Base-by-base conservation (phyloP, 2,888 invertebrate species). In the Yponomeuta plumbellus region DNA sequence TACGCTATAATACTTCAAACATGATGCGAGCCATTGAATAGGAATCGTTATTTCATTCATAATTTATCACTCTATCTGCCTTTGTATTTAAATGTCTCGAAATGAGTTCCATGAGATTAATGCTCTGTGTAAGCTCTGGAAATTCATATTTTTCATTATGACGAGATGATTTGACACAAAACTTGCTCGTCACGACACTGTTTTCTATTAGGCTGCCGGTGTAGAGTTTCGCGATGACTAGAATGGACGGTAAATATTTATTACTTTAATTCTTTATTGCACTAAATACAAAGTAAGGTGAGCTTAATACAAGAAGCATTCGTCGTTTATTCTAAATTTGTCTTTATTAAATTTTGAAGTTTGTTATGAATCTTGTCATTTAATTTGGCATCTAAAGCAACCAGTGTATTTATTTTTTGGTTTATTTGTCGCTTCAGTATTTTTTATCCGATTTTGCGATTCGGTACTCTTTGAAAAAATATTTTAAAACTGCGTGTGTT, bases 61-160 rank as follows among this genome's bases (percentile, higher is more conserved):
- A 85, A 88, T 87, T 86, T 88, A 88, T 88, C 84, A 86, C 83
- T 84, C 74, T 81, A 84, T 84, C 79, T 79, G 78, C 80, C 82
- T 87, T 87, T 87, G 86, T 86, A 84, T 88, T 87, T 84, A 83
- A 85, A 86, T 84, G 81, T 80, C 77, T 80, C 74, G 77, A 80
- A 83, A 83, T 79, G 79, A 78, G 77, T 80, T 80, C 79, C 76
- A 78, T 80, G 73, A 80, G 83, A 85, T 86, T 85, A 85, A 86
- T 85, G 82, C 74, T 74, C 71, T 65, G 56, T 69, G 66, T 74
- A 70, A 73, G 76, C 77, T 76, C 74, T 71, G 80, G 77, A 75
- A 83, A 83, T 81, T 83, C 83, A 84, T 85, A 84, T 84, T 86
- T 83, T 86, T 81, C 81, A 85, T 85, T 52, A 52, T 52, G 80